Conservation (phyloP, 2,113 vertebrate species). For the Otolemur garnettii region DNA sequence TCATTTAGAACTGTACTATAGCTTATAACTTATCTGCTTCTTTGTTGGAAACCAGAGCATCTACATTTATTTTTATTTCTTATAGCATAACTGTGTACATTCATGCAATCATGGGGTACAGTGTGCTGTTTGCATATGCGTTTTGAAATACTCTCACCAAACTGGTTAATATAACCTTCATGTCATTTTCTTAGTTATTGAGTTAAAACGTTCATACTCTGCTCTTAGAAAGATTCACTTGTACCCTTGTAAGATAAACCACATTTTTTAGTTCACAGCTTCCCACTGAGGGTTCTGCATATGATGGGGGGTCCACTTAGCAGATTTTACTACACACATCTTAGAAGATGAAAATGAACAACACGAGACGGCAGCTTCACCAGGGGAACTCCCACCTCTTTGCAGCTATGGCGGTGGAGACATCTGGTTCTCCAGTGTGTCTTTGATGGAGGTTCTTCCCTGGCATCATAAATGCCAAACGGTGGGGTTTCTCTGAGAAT, state of each 20-base stretch:
- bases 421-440: neutral
- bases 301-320: neutral
- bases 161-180: too few species aligned
- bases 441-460: neutral
- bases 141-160: too few species aligned
- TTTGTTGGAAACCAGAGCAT: neutral
- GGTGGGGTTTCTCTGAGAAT: neutral
- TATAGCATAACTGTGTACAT: too few species aligned
- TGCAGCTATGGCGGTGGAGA: neutral
- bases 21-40: neutral
- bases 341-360: slow-evolving; percentile 12
- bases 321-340: neutral
- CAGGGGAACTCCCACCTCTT: neutral
- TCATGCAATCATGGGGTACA: too few species aligned
- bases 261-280: neutral
- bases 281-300: neutral
- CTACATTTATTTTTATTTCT: too few species aligned
- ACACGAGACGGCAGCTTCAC: neutral
- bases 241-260: too few species aligned
- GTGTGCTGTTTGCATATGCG: too few species aligned
- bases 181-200: too few species aligned
- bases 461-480: neutral
- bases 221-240: too few species aligned
- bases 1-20: neutral
- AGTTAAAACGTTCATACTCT: too few species aligned